Evolutionary conservation across 2,888 invertebrate genomes (phyloP), one percentile per base, ranked within the genome.

Genomic region (Apoderus coryli): DNA sequence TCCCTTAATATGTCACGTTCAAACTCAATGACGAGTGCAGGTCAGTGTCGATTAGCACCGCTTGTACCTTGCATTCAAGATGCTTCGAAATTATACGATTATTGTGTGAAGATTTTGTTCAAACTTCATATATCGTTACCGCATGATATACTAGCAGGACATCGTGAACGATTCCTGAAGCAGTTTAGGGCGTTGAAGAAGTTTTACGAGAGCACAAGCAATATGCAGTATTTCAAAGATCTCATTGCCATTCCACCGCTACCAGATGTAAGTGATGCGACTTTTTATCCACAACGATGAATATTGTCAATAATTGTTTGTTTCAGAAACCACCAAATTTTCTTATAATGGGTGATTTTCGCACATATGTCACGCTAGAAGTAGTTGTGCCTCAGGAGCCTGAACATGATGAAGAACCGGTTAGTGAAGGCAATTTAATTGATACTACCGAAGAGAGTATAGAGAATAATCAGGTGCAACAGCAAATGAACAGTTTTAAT

Each of bases 171-270:
- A 39, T 98, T 98, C 60, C 64, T 80, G 23, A 79, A 82, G 49
- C 84, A 92, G 50, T 96, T 93, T 59, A 73, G 72, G 47, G 76
- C 76, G 50, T 63, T 96, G 36, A 85, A 88, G 54, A 70, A 75
- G 41, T 98, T 98, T 63, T 98, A 96, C 59, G 77, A 82, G 49
- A 86, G 78, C 52, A 84, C 92, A 7, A 78, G 82, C 49, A 90
- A 82, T 45, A 68, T 96, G 44, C 98, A 98, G 59, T 99, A 98
- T 64, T 98, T 96, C 61, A 85, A 90, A 51, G 86, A 89, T 56
- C 68, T 98, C 26, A 86, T 98, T 36, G 82, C 85, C 31, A 78
- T 96, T 43, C 95, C 96, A 3, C 71, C 79, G 22, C 63, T 98
- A 48, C 95, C 96, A 3, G 79, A 88, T 56, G 80, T 80, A 59